Base-by-base conservation (phyloP, 2,113 vertebrate genomes). In the Barbus barbus region DNA sequence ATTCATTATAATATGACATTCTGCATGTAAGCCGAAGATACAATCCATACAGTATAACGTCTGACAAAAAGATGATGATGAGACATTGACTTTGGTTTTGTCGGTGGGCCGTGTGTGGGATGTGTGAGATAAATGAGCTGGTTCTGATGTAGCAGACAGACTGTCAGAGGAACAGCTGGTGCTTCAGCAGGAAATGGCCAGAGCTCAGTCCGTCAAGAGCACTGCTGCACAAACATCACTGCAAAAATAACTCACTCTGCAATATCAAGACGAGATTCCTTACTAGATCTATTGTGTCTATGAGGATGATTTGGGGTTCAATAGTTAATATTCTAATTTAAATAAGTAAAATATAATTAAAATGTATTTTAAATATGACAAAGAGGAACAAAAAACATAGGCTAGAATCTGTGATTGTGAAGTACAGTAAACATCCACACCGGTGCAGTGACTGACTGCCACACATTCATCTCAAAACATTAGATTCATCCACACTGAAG, bases 121-220 rank as follows among this genome's bases (percentile, higher is more conserved):
- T 56, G 81, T 58, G 46, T 38, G 36, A 81, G 79, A 51, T 46
- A 44, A 82, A 74, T 86, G n/a, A 56, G 12, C 46, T 71, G 61
- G 56, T 46, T 53, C 33, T 33, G 83, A 81, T 84, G 82, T 84
- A 78, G 83, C 78, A 78, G 51, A 78, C 69, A 81, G 76, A 84
- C 78, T 85, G 85, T 86, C 85, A 81, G 79, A 78, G 18, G 74
- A 73, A 79, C 87, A 85, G 18, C 80, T 86, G 61, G 72, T 22
- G 26, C 60, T 78, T 48, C 80, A 81, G 53, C 46, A 60, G 56
- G 87, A 60, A 83, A 81, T 79, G 33, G 67, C 71, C 60, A 58
- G 26, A 20, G 41, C 48, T 13, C 46, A 60, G 38, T 75, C 81
- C 61, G 53, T 79, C 81, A 78, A 82, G 80, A 16, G 65, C 18